These are phyloP conservation scores for Proterorhinus semilunaris DNA, from an alignment of 2,113 vertebrate species.

Conservation along the genomic window DNA sequence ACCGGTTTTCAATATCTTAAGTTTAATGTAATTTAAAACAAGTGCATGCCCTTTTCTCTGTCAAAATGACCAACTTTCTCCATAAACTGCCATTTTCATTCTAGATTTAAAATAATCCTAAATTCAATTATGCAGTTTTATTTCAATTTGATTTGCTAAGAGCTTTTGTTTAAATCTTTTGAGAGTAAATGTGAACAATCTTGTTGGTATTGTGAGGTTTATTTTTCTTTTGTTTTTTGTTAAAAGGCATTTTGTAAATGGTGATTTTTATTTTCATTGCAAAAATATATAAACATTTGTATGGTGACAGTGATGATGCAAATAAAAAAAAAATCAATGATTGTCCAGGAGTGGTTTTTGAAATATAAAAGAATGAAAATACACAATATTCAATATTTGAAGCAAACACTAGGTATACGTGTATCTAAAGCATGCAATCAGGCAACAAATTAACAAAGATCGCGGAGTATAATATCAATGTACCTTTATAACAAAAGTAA, in stretches of 20 bases:
- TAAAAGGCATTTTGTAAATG: constrained; percentile 57
- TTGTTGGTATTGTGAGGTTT: constrained; percentile 38
- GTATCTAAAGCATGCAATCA: no score
- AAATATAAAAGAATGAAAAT: neutral
- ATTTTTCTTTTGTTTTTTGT: constrained; percentile 23
- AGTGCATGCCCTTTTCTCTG: constrained; percentile 36
- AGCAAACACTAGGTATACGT: no score
- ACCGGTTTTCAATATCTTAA: neutral
- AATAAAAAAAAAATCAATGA: constrained; percentile 55
- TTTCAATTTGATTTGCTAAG: neutral
- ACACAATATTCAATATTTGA: neutral
- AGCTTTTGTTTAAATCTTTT: constrained; percentile 40
- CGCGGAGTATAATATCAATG: no score
- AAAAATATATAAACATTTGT: constrained; percentile 50
- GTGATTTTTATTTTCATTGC: constrained; percentile 63
- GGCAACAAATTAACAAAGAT: no score
- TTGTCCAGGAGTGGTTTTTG: neutral
- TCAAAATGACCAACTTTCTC: neutral
- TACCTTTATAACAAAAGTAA: no score
- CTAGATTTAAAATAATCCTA: neutral
- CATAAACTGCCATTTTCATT: neutral
- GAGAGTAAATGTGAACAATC: constrained; percentile 33
- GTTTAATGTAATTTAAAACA: neutral
- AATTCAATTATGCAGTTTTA: constrained; percentile 6
- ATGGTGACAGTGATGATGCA: constrained; percentile 40